Conservation (phyloP, 2,888 invertebrate genomes). For the Aphidius colemani region DNA sequence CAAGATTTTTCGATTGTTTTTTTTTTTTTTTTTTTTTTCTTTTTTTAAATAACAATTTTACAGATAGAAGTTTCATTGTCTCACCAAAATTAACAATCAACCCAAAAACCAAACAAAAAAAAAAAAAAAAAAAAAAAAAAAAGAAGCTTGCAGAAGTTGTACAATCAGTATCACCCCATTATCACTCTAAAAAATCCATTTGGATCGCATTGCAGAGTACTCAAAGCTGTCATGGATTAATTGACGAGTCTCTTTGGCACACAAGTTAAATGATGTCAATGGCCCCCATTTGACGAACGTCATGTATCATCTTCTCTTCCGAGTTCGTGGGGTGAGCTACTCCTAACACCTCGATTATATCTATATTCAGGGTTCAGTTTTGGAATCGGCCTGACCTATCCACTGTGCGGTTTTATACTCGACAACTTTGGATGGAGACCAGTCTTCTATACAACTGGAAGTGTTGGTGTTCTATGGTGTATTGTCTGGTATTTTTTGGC, state of each 20-base stretch:
- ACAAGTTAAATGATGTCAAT: constrained; percentile 23
- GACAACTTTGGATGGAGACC: constrained; percentile 71
- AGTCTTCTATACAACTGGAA: constrained; percentile 74
- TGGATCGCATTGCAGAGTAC: constrained; percentile 58
- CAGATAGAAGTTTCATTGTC: constrained; percentile 58
- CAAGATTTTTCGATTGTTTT: too few species aligned
- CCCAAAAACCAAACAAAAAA: background rate
- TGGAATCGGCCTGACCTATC: constrained; percentile 74
- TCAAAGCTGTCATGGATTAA: constrained; percentile 27
- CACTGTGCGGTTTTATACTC: constrained; percentile 72
- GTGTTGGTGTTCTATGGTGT: constrained; percentile 70
- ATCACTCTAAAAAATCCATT: constrained; percentile 52
- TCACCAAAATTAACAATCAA: constrained; percentile 35
- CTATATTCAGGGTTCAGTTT: constrained; percentile 70
- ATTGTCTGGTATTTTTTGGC: constrained; percentile 72
- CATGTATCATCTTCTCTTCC: constrained; percentile 54
- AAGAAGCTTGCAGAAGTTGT: too few species aligned
- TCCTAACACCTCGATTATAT: constrained; percentile 53
- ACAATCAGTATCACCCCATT: background rate
- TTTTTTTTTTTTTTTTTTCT: background rate
- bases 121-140: background rate
- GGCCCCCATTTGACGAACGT: constrained; percentile 39
- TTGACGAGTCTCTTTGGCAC: constrained; percentile 4
- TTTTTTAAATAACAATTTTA: constrained; percentile 30
- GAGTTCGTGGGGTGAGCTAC: constrained; percentile 53